Base-by-base conservation (phyloP, 2,113 vertebrate species). In the Macquaria ambigua region DNA sequence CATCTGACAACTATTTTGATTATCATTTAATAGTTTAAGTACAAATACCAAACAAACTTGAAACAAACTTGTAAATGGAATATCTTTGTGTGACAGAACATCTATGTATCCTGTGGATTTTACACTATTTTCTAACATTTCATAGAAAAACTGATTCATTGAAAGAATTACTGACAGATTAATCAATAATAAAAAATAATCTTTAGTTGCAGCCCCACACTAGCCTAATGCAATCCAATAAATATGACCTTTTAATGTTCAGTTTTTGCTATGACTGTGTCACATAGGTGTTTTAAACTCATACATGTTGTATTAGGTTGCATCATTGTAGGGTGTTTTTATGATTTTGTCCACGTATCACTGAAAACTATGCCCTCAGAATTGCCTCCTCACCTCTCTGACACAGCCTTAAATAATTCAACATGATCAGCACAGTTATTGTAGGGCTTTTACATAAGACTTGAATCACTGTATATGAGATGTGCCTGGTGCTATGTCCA, bases 361-460 rank as follows among this genome's bases (percentile, higher is more conserved):
- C 23, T 31, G 41, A 8, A 34, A 10, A 31, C 3, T 10, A 7
- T 16, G n/a, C 14, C 37, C 7, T 34, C 9, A 43, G 3, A 31
- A 11, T 25, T 64, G 14, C 74, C 31, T 64, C 37, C 2, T 25
- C 8, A 37, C 7, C 5, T 28, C 58, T 28, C 34, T 25, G 1
- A 25, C 18, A 67, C 37, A 16, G 31, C 14, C 59, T 53, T 15
- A 46, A 34, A 46, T 46, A 15, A 46, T 8, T 5, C 14, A 23
- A 71, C 21, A 58, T 25, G 5, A 46, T 10, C 34, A 16, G 23
- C 41, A 23, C 41, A 28, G 55, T 31, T 34, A 53, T 39, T 71
- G 20, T 3, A 15, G 46, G 56, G 50, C 53, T 43, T n/a, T 75
- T 69, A 52, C n/a, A 68, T 63, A 23, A n/a, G 16, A 82, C 55